A percentile compares a stretch with the other conserved stretches of the same genome.
phyloP scores from a whole-genome alignment of 1,140 invertebrate species.

The Drosophila watanabei region DNA sequence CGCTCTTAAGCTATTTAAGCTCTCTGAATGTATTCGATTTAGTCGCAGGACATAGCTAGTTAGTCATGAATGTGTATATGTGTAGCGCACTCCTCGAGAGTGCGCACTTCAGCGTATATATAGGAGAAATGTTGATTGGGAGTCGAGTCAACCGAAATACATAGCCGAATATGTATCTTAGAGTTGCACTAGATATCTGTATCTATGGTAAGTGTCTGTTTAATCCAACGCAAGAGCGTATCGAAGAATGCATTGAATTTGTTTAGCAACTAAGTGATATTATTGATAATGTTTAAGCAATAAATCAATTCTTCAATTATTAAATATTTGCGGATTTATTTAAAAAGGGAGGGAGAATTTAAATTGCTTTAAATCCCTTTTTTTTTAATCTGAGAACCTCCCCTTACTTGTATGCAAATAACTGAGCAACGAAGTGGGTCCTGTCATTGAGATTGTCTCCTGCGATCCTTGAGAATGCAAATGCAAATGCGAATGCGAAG shows the following conservation, averaged over 20 bases:
- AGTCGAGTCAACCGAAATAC: conserved; percentile 48
- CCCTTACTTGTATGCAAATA: conserved; percentile 58
- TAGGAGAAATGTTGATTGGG: conserved; percentile 22
- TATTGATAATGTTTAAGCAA: conserved; percentile 84
- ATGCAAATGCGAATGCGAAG: conserved; percentile 68
- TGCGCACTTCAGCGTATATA: conserved; percentile 3
- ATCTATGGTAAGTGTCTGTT: conserved; percentile 52
- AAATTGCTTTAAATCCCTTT: not conserved
- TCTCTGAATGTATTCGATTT: conserved; percentile 39
- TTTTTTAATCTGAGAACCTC: not conserved
- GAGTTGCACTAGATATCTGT: conserved; percentile 42
- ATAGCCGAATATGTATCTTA: conserved; percentile 47
- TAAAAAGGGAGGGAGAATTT: not conserved
- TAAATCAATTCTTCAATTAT: conserved; percentile 81
- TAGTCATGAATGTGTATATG: conserved; percentile 67
- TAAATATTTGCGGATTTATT: not conserved
- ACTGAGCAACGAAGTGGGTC: conserved; percentile 39
- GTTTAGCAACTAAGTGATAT: conserved; percentile 81
- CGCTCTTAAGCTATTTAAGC: conserved; percentile 16
- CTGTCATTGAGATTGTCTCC: conserved; percentile 36
- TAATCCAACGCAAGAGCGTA: conserved; percentile 38
- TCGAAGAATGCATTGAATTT: conserved; percentile 69
- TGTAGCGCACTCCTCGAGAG: conserved; percentile 23
- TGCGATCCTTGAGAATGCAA: conserved; percentile 58
- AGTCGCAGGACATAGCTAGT: conserved; percentile 46